Conservation (phyloP, 2,888 invertebrate species). For the Volucella bombylans region DNA sequence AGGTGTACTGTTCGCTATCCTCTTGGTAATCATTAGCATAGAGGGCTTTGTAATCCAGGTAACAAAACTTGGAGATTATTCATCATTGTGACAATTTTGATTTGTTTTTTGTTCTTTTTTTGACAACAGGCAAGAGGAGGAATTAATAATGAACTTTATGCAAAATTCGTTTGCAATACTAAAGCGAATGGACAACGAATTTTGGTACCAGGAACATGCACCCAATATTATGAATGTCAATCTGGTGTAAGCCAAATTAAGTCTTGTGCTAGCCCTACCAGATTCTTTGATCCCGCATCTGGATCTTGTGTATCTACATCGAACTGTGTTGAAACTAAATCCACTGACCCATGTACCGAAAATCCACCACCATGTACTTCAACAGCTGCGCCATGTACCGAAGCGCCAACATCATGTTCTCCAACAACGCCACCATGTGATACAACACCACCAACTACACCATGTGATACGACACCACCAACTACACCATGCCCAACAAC, state of each 20-base stretch:
- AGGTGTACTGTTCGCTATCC: constrained; percentile 31
- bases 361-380: background rate
- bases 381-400: background rate
- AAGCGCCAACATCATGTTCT: background rate
- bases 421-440: background rate
- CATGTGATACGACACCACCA: too few relatives aligned
- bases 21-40: constrained; percentile 36
- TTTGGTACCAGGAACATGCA: constrained; percentile 80
- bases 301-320: constrained; percentile 77
- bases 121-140: constrained; percentile 33
- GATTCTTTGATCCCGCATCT: constrained; percentile 76
- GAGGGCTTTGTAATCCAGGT: constrained; percentile 62
- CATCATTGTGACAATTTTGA: background rate
- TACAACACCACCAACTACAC: too few relatives aligned
- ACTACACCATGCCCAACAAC: too few relatives aligned
- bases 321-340: constrained; percentile 76
- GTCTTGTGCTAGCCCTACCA: constrained; percentile 74
- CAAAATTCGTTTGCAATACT: constrained; percentile 77
- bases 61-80: background rate
- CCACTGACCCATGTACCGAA: background rate
- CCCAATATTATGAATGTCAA: constrained; percentile 78
- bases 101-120: background rate
- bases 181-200: constrained; percentile 78
- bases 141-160: constrained; percentile 77
- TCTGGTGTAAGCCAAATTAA: constrained; percentile 74